Base-by-base conservation (phyloP, 2,113 vertebrate genomes). In the Dunckerocampus dactyliophorus region DNA sequence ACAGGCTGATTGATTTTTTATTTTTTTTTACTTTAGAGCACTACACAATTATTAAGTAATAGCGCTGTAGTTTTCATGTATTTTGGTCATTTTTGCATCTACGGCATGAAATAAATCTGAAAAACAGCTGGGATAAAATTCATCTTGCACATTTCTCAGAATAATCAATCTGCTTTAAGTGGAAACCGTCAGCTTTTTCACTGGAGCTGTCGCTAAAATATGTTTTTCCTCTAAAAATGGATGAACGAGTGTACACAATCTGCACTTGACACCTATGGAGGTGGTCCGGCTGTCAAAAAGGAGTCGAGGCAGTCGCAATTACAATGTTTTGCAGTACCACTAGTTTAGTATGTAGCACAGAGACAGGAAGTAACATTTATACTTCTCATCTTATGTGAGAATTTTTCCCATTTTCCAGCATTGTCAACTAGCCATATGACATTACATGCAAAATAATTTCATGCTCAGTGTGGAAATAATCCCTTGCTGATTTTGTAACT, bases 1-100 rank as follows among this genome's bases (percentile, higher is more conserved):
- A 65, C 73, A 68, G 59, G 47, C 56, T 72, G 62, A 17, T 13
- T n/a, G 9, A 4, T 19, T 34, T n/a, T 7, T 15, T 10, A 7
- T 39, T 21, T 8, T 6, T 49, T 74, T 79, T 82, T 56, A 62
- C 57, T 82, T 77, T 65, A 72, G 69, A 79, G 34, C 48, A 66
- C 59, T 64, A 22, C 55, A 54, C 20, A 75, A 68, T 57, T 61
- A 50, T 71, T 74, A 63, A 58, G 56, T 43, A 21, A 42, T 59
- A 59, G 57, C 24, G 49, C 12, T 42, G 22, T 45, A 45, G 58
- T n/a, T 75, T 58, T 58, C 10, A 1, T 47, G 17, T 60, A 42
- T 51, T 54, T 62, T 49, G 21, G 28, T 37, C 13, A 2, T 24
- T 59, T 48, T 48, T 11, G 14, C 10, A 14, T 31, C 8, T 67